Percentiles rank a stretch among this genome's conserved stretches.
These are phyloP conservation scores for Syngnathoides biaculeatus DNA, from an alignment of 2,113 vertebrate species.

Conservation along the genomic window DNA sequence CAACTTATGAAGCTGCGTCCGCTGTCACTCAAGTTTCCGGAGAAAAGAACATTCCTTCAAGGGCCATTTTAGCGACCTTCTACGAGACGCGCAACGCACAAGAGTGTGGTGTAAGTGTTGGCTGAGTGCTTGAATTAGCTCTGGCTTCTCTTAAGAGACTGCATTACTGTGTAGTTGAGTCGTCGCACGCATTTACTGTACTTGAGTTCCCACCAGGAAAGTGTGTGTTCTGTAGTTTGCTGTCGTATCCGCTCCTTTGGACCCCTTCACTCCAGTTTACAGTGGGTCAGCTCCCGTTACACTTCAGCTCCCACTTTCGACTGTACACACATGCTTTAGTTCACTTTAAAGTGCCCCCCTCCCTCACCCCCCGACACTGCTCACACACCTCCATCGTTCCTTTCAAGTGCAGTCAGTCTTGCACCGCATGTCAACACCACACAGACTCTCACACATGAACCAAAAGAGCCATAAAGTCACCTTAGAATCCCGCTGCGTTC, in stretches of 20 bases:
- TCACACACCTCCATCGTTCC: constrained; percentile 31
- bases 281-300: constrained; percentile 56
- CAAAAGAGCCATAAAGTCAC: constrained; percentile 61
- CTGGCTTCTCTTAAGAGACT: constrained; percentile 20
- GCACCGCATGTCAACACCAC: constrained; percentile 61
- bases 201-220: constrained; percentile 27
- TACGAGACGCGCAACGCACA: constrained; percentile 11
- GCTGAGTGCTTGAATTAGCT: neutral
- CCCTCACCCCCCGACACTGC: neutral
- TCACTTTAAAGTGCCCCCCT: neutral
- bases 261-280: constrained; percentile 73
- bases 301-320: constrained; percentile 38
- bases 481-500: constrained; percentile 69
- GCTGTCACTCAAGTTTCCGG: constrained; percentile 13
- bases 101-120: neutral
- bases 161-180: neutral
- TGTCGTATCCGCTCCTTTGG: constrained; percentile 62
- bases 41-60: constrained; percentile 22
- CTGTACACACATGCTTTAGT: constrained; percentile 22
- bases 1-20: constrained; percentile 38
- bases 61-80: constrained; percentile 19
- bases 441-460: constrained; percentile 13
- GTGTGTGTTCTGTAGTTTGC: constrained; percentile 20
- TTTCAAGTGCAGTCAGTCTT: constrained; percentile 41
- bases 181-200: constrained; percentile 2